Conservation (phyloP, 2,797 vertebrate species). For the Microchirus variegatus region DNA sequence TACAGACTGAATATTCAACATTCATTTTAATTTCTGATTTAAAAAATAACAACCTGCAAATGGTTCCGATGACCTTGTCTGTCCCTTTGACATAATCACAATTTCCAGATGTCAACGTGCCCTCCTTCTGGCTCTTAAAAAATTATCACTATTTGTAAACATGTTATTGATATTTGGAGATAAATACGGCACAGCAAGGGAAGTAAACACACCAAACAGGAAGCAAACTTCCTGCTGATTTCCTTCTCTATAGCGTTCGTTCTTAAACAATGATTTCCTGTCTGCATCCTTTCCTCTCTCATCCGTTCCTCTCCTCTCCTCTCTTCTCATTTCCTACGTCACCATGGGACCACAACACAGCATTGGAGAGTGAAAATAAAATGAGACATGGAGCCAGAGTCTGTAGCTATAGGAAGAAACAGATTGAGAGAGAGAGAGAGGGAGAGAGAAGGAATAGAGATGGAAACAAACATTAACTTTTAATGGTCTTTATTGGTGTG, state of each 20-base stretch:
- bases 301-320: background rate
- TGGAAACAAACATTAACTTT: conserved; percentile 79
- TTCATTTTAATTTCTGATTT: too few relatives aligned
- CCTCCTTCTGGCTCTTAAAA: too few relatives aligned
- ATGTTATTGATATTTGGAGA: background rate
- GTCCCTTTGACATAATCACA: too few relatives aligned
- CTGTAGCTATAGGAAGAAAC: conserved; percentile 26
- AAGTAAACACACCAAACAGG: conserved; percentile 6
- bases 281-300: conserved; percentile 5
- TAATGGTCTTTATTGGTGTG: conserved; percentile 68
- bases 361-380: conserved; percentile 5
- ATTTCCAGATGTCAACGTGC: too few relatives aligned
- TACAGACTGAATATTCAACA: too few relatives aligned
- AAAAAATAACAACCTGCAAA: too few relatives aligned
- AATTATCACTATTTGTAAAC: background rate
- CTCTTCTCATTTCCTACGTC: conserved; percentile 22
- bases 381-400: conserved; percentile 46
- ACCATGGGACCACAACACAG: conserved; percentile 32
- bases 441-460: conserved; percentile 49
- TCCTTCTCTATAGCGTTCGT: background rate
- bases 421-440: conserved; percentile 6
- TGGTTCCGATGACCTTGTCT: too few relatives aligned
- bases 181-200: background rate
- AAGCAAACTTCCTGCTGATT: background rate
- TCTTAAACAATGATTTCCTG: background rate